phyloP scores from a whole-genome alignment of 2,888 invertebrate species.

The Chymomyza caudatula region DNA sequence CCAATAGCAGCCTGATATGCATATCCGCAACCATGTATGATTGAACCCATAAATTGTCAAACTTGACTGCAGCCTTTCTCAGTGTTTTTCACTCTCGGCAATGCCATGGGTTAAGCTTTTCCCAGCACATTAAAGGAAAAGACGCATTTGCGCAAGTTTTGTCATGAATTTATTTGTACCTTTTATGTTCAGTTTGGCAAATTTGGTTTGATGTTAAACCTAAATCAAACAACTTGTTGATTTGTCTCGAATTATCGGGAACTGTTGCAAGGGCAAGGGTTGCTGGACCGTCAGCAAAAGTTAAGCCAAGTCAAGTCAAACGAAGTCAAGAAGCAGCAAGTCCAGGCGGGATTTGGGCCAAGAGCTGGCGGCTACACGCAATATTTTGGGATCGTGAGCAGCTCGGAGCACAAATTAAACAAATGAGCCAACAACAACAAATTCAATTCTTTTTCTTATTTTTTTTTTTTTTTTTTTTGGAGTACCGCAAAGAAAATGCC shows the following conservation, averaged over 20 bases:
- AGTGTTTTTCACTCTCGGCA: no score
- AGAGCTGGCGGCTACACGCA: background rate
- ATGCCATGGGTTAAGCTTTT: background rate
- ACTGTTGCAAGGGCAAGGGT: background rate
- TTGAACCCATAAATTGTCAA: no score
- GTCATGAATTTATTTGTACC: background rate
- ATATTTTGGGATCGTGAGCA: slow-evolving; percentile 2
- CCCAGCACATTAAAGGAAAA: background rate
- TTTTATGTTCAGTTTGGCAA: background rate
- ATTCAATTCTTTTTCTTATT: background rate
- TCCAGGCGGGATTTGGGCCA: slow-evolving; percentile 16
- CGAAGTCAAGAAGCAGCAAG: slow-evolving; percentile 30
- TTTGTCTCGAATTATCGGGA: background rate
- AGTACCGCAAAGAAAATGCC: slow-evolving; percentile 39
- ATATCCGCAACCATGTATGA: no score
- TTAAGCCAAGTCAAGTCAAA: background rate
- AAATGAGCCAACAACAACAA: slow-evolving; percentile 57
- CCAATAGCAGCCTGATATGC: no score
- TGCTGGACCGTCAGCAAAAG: background rate
- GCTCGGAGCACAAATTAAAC: slow-evolving; percentile 59
- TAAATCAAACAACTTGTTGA: background rate
- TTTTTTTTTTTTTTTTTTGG: background rate
- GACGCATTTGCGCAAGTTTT: background rate
- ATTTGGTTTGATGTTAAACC: background rate
- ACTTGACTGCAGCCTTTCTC: no score